Base-by-base conservation (phyloP, 2,888 invertebrate species). In the Lasius platythorax region DNA sequence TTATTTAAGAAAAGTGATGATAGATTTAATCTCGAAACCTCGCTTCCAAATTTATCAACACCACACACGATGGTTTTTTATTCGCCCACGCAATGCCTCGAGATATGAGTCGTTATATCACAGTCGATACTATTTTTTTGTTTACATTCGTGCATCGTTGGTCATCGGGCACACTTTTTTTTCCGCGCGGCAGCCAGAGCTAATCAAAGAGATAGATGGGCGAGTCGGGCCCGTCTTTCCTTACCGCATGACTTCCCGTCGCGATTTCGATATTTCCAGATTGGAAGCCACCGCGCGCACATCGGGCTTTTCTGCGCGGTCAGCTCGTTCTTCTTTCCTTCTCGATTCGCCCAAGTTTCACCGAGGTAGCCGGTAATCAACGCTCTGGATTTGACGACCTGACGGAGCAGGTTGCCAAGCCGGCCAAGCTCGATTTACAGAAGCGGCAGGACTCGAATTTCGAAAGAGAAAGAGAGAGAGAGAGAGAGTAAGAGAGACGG, bases 181-280 rank as follows among this genome's bases (percentile, higher is more conserved):
- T 40, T 5, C 28, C 33, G 3, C 6, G 23, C 2, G 30, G 11
- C 33, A 33, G 43, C 76, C 15, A 58, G 15, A 70, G 58, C 43
- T 23, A 61, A 73, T 61, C 78, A 56, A 72, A 72, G 61, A 23
- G 46, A 73, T 73, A 61, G 73, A 37, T 12, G 46, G 33, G 50
- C 5, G 56, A 23, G 40, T 30, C 40, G 72, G 53, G 11, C 50
- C 50, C 79, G 72, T 43, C 81, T 40, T 43, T 64, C 40, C 76
- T 64, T 40, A 53, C 81, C 70, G 68, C 81, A 53, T 70, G 68
- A 70, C 81, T 64, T 72, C 63, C 82, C 67, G 66, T 64, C 66
- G 58, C 53, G 72, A 78, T 85, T 85, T 85, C 85, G 85, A 85
- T 85, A 83, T 83, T 83, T 85, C 78, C 61, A 78, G 73, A 78